phyloP scores from a whole-genome alignment of 2,888 invertebrate species.

The Escarpia spicata region DNA sequence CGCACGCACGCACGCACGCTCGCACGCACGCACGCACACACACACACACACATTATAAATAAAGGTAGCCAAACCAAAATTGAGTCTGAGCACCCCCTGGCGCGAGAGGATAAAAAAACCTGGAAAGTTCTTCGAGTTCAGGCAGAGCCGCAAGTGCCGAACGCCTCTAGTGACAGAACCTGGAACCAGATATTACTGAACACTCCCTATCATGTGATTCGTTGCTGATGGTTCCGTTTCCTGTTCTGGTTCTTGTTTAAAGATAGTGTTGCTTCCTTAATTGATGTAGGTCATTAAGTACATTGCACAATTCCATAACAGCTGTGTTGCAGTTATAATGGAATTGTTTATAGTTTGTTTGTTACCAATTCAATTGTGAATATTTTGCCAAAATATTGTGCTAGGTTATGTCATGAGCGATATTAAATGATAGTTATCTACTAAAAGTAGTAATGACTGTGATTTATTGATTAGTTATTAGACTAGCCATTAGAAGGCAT shows the following conservation, averaged over 20 bases:
- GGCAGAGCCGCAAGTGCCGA: background rate
- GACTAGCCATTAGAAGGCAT: too few species aligned
- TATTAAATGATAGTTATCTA: background rate
- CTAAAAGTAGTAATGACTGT: background rate
- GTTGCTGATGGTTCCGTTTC: background rate
- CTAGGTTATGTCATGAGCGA: background rate
- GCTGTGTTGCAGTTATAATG: background rate
- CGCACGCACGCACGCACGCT: background rate
- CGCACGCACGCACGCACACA: background rate
- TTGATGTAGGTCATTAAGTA: background rate
- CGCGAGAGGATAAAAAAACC: too few species aligned
- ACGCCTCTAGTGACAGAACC: background rate
- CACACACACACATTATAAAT: too few species aligned
- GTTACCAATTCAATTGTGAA: background rate
- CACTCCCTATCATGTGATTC: background rate
- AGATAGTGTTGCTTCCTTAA: background rate
- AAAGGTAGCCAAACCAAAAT: too few species aligned
- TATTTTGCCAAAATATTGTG: background rate
- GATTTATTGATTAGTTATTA: too few species aligned
- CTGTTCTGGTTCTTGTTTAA: background rate
- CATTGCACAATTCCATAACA: background rate
- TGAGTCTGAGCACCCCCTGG: too few species aligned
- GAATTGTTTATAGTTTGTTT: background rate
- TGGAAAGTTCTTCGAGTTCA: too few species aligned
- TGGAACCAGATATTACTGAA: background rate